Base-by-base conservation (phyloP, 2,888 invertebrate genomes). In the Chesias legatella region DNA sequence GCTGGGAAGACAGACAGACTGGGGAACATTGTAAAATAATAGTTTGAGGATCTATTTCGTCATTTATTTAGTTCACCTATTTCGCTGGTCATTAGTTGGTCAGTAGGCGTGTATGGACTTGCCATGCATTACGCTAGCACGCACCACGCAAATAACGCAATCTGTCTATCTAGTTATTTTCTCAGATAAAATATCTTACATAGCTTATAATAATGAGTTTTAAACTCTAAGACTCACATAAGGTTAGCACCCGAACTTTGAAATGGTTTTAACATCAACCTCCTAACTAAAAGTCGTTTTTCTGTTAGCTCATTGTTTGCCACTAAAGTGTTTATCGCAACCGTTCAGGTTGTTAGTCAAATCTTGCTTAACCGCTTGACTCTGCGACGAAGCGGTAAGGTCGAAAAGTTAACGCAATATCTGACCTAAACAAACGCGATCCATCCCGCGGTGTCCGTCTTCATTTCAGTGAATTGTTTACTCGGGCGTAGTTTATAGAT, bases 11-110 rank as follows among this genome's bases (percentile, higher is more conserved):
- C 10, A 4, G n/a, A 3, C 9, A 31, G 8, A 13, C 8, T 23
- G 7, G 3, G 25, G 8, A 25, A 25, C 25, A 32, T 23, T 22
- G 9, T 17, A 2, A 17, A 5, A 17, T 17, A 17, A 17, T 17
- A 3, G 13, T 3, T 17, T 32, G 7, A 7, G 32, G 33, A 34
- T 23, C 7, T 22, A 8, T 33, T 26, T 36, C 25, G 36, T 29
- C 21, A 33, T 24, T 17, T 17, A 17, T 17, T 22, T 27, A 30
- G 39, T 51, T 63, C 58, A 58, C 55, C 53, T 70, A 65, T 69
- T 76, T 68, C 56, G 64, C 61, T 63, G 66, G 65, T 71, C 64
- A 66, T 76, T 75, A 74, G 74, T 79, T 72, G 77, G 79, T 74
- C 71, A 81, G 61, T 58, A 77, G 70, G 64, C 78, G 69, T 77